These are phyloP conservation scores for Halichondria panicea DNA, from an alignment of 37 sponge, comb jelly and placozoan genomes.

Conservation along the genomic window DNA sequence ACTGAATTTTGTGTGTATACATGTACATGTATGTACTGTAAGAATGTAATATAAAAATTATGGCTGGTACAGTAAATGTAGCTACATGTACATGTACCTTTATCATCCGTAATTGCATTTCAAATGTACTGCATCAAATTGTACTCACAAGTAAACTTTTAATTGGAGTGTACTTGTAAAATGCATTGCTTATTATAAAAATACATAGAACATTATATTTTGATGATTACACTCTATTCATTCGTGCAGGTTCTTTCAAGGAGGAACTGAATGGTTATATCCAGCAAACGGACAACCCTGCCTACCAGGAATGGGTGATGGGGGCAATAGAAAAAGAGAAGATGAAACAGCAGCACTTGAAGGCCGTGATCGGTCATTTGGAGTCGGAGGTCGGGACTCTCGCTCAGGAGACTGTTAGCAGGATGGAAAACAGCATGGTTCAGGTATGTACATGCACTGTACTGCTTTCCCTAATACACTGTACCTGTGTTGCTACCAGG, in stretches of 20 bases:
- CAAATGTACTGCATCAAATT: too few relatives aligned
- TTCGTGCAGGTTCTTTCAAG: slow-evolving; percentile 28
- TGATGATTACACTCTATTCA: too few relatives aligned
- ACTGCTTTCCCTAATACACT: not conserved
- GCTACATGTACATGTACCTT: too few relatives aligned
- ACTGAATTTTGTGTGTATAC: too few relatives aligned
- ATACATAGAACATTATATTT: too few relatives aligned
- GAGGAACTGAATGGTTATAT: slow-evolving; percentile 39
- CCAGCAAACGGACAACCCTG: slow-evolving; percentile 21
- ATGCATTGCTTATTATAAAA: too few relatives aligned
- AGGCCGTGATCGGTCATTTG: slow-evolving; percentile 47
- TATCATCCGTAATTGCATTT: too few relatives aligned
- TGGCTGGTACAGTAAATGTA: too few relatives aligned
- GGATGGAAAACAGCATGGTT: slow-evolving; percentile 61
- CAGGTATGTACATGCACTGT: slow-evolving; percentile 10
- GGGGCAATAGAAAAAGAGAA: slow-evolving; percentile 70
- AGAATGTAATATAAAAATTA: too few relatives aligned
- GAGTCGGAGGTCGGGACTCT: slow-evolving; percentile 55
- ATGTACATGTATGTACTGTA: too few relatives aligned
- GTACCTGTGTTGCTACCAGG: not conserved
- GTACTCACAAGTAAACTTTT: too few relatives aligned
- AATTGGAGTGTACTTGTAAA: too few relatives aligned
- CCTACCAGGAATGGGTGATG: slow-evolving; percentile 34
- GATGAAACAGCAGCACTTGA: slow-evolving; percentile 58
- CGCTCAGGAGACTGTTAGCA: slow-evolving; percentile 39